phyloP scores from a whole-genome alignment of 2,113 vertebrate species.

The Murina feae region DNA sequence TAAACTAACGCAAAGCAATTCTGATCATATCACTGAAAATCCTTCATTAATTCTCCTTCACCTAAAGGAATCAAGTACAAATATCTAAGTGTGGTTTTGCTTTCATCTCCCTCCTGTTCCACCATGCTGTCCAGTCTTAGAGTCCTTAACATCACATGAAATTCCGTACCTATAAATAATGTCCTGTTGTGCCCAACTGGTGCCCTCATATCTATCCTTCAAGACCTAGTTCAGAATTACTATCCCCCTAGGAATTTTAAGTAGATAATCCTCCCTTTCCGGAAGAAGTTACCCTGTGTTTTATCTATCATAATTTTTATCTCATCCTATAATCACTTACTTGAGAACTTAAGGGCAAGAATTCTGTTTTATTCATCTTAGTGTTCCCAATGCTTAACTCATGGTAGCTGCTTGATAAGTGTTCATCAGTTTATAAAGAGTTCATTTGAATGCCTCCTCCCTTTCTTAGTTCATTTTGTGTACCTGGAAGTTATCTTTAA shows the following conservation, averaged over 20 bases:
- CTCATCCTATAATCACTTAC: background rate
- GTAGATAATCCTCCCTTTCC: background rate
- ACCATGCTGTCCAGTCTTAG: too few relatives aligned
- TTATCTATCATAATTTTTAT: background rate
- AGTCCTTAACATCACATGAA: background rate
- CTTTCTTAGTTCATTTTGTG: background rate
- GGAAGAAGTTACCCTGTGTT: background rate
- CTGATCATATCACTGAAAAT: background rate
- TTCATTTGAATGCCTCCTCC: background rate
- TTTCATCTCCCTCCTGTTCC: background rate
- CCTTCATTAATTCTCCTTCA: background rate
- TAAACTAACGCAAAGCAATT: background rate
- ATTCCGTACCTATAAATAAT: background rate
- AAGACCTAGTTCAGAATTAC: background rate
- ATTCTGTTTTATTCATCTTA: background rate
- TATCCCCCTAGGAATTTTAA: background rate
- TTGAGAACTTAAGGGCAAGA: background rate
- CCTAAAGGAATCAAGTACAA: background rate
- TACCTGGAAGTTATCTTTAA: slow-evolving; percentile 13
- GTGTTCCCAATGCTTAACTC: background rate
- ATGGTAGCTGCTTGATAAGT: background rate
- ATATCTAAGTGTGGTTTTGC: background rate
- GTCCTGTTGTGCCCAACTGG: background rate
- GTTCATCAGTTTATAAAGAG: background rate
- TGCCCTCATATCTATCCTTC: background rate